Evolutionary conservation across 37 sponge, comb jelly and placozoan genomes (phyloP).

Genomic region (Theonella swinhoei): DNA sequence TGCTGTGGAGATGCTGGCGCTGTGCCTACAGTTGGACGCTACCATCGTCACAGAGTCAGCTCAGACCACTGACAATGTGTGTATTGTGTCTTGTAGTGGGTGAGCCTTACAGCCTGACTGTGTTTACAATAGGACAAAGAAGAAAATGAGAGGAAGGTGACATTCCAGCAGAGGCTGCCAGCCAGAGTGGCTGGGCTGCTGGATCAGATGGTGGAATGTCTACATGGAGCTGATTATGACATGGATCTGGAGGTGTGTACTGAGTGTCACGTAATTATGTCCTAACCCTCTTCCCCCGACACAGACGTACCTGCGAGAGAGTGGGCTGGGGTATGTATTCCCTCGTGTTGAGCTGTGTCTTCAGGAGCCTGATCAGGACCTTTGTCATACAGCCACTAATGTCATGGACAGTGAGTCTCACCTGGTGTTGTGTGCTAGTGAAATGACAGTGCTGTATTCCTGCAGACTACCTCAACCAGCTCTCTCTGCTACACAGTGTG

Average conservation of each 20-base stretch:
- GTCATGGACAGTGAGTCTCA: conserved; percentile 52
- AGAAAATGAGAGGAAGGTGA: conserved; percentile 21
- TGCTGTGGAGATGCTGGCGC: conserved; percentile 65
- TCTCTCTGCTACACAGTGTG: conserved; percentile 54
- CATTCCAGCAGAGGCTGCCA: conserved; percentile 47
- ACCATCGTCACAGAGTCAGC: conserved; percentile 33
- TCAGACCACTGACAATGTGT: not conserved
- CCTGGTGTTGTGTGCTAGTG: not conserved
- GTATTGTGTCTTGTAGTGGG: too few species aligned
- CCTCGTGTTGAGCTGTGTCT: conserved; percentile 57
- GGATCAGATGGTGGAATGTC: conserved; percentile 42
- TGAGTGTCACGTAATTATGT: not conserved
- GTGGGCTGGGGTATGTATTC: conserved; percentile 43
- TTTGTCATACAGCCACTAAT: conserved; percentile 9
- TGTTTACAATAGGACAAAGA: not conserved
- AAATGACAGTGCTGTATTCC: not conserved
- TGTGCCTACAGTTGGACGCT: conserved; percentile 77
- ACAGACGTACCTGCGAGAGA: conserved; percentile 54
- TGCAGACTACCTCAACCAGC: conserved; percentile 61
- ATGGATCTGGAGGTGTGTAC: conserved; percentile 23
- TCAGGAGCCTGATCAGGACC: conserved; percentile 31
- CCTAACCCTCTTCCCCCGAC: not conserved
- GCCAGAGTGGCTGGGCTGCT: conserved; percentile 10
- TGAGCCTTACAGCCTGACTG: not conserved
- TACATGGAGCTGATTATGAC: conserved; percentile 18